Evolutionary conservation across 2,888 invertebrate species (phyloP).

Genomic region (Morpho deidamia): DNA sequence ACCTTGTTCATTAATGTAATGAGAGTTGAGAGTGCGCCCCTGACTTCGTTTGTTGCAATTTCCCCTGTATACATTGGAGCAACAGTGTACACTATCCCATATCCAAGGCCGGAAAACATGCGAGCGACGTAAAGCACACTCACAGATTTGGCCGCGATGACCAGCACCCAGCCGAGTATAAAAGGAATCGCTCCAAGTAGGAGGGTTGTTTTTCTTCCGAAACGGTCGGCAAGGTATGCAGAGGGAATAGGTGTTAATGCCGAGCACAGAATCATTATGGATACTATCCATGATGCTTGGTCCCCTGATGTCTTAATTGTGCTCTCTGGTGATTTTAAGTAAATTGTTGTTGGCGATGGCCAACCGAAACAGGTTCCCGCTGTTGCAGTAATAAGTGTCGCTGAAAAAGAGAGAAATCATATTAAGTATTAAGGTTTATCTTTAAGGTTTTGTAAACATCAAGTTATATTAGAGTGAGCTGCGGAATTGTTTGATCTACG

Average conservation of each 20-base stretch:
- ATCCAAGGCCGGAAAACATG: slow-evolving; percentile 81
- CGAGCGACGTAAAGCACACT: slow-evolving; percentile 77
- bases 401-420: slow-evolving; percentile 49
- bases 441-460: too few relatives aligned
- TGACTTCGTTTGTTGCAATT: slow-evolving; percentile 79
- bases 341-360: slow-evolving; percentile 80
- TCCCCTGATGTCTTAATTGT: slow-evolving; percentile 67
- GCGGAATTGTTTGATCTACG: too few relatives aligned
- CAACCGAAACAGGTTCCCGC: slow-evolving; percentile 79
- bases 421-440: not conserved
- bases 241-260: slow-evolving; percentile 80
- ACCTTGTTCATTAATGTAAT: slow-evolving; percentile 78
- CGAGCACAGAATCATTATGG: slow-evolving; percentile 81
- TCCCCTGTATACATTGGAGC: slow-evolving; percentile 82
- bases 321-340: slow-evolving; percentile 62
- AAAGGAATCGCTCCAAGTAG: slow-evolving; percentile 79
- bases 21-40: slow-evolving; percentile 80
- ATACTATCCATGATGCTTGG: slow-evolving; percentile 81
- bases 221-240: slow-evolving; percentile 80
- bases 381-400: slow-evolving; percentile 73
- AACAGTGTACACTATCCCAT: slow-evolving; percentile 79
- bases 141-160: slow-evolving; percentile 78
- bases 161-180: slow-evolving; percentile 80
- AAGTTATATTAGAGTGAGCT: too few relatives aligned
- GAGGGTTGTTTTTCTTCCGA: slow-evolving; percentile 83